A percentile compares a stretch with the other conserved stretches of the same genome.
phyloP scores from a whole-genome alignment of 2,113 vertebrate species.

The Halichoeres trimaculatus region DNA sequence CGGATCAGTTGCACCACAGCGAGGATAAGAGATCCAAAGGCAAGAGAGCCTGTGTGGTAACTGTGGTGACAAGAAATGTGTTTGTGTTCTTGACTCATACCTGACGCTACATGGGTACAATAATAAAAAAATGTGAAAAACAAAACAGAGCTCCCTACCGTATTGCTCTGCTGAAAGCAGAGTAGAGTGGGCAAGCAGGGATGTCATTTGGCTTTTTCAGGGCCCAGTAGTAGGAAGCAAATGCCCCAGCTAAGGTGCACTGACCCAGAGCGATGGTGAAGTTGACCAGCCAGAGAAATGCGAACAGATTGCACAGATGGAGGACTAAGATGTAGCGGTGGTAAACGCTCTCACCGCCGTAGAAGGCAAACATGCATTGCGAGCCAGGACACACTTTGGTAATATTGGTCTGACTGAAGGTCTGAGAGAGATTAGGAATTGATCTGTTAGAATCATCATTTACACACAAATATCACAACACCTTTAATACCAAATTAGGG shows the following conservation, averaged over 20 bases:
- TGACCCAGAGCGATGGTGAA: slow-evolving; percentile 94
- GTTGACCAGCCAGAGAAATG: slow-evolving; percentile 96
- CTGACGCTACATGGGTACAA: too few species aligned
- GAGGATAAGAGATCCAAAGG: slow-evolving; percentile 94
- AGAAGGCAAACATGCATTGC: slow-evolving; percentile 93
- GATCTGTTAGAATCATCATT: not conserved
- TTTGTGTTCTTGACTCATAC: too few species aligned
- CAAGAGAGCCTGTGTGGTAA: slow-evolving; percentile 96
- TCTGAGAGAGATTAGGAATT: slow-evolving; percentile 76
- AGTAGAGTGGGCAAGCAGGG: slow-evolving; percentile 89
- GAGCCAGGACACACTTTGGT: slow-evolving; percentile 87
- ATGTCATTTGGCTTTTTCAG: slow-evolving; percentile 92
- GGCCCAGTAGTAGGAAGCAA: slow-evolving; percentile 97
- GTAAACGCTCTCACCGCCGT: slow-evolving; percentile 90
- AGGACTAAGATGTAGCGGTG: slow-evolving; percentile 89
- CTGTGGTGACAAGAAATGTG: slow-evolving; percentile 71
- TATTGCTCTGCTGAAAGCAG: slow-evolving; percentile 92
- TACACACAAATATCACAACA: not conserved
- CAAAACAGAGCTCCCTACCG: slow-evolving; percentile 76
- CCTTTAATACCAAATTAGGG: not conserved
- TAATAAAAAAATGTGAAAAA: too few species aligned
- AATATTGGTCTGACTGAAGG: slow-evolving; percentile 88
- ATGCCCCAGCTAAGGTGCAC: slow-evolving; percentile 95
- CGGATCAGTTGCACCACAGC: slow-evolving; percentile 89
- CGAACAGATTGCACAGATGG: slow-evolving; percentile 91